Evolutionary conservation across 92 coral and sea anemone species (phyloP), one percentile per base, ranked within the genome.

Genomic region (Heliopora coerulea): DNA sequence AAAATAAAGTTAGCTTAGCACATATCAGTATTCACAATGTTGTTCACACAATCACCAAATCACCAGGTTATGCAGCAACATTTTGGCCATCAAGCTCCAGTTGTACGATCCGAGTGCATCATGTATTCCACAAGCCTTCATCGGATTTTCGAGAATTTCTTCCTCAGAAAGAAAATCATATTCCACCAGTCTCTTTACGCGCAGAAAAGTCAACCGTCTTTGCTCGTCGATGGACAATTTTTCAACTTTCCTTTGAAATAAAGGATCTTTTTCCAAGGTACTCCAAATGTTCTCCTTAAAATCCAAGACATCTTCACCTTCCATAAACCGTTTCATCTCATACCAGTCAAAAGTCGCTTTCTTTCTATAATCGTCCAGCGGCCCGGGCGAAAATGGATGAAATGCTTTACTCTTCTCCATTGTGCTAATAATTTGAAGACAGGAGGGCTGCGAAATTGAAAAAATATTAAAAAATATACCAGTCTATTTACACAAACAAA

Each of bases 321-420:
- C 92, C 20, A 93, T 49, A 48, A 93, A 90, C 57, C 83, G 54
- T 75, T 84, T 85, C 98, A 93, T 87, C 54, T 90, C 88, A 52
- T 85, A 82, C 80, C 88, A 83, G 80, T 93, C 79, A 78, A 93
- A 93, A 0, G 95, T 50, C 18, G 98, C 88, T 23, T 83, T 85
- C 44, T 77, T 78, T 6, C 98, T 85, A 73, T 88, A 93, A 18
- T 61, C 5, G 75, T 90, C 95, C 81, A 93, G 56, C 21, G 96
- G 98, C 6, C 98, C 98, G 9, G 86, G 57, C 1, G 90, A 81
- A 78, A 89, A 89, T 28, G 49, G 52, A 25, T 75, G 49, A 34
- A 70, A 70, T 50, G 58, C 52, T 15, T 46, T 46, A 46, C 52
- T 46, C 52, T 46, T 8, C 2, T 46, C 52, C 52, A 46, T 46